Evolutionary conservation across 2,113 vertebrate species (phyloP).

Genomic region (Pagrus major): DNA sequence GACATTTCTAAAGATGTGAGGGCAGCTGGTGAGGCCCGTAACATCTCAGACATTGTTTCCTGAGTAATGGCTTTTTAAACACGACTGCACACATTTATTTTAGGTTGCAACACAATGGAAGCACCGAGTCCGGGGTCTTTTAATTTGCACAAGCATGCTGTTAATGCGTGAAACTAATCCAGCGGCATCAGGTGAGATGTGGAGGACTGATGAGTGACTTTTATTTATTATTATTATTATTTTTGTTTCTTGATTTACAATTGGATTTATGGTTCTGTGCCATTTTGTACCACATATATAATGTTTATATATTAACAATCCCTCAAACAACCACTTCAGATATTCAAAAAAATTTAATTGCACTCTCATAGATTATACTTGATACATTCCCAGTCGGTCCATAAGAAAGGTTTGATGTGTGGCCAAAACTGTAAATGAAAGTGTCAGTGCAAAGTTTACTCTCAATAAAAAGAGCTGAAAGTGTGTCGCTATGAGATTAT

Average conservation of each 20-base stretch:
- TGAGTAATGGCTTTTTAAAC: slow-evolving; percentile 2
- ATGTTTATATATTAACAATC: slow-evolving; percentile 57
- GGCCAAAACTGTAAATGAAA: slow-evolving; percentile 78
- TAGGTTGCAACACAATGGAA: slow-evolving; percentile 9
- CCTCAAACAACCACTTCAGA: slow-evolving; percentile 51
- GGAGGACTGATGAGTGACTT: slow-evolving; percentile 20
- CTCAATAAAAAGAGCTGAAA: slow-evolving; percentile 79
- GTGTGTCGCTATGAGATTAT: slow-evolving; percentile 11
- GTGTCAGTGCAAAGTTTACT: slow-evolving; percentile 80
- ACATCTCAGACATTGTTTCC: slow-evolving; percentile 24
- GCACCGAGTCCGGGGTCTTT: slow-evolving; percentile 25
- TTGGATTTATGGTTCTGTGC: slow-evolving; percentile 39
- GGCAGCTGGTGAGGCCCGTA: background rate
- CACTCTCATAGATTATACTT: slow-evolving; percentile 75
- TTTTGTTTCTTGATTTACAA: slow-evolving; percentile 11
- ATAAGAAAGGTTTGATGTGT: slow-evolving; percentile 68
- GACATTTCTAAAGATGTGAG: slow-evolving; percentile 37
- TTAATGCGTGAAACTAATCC: slow-evolving; percentile 39
- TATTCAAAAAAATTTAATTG: slow-evolving; percentile 47
- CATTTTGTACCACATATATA: slow-evolving; percentile 44
- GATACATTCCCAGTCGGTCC: slow-evolving; percentile 79
- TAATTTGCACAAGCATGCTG: slow-evolving; percentile 55
- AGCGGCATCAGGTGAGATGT: slow-evolving; percentile 24
- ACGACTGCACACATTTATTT: slow-evolving; percentile 1
- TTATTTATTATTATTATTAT: slow-evolving; percentile 14